Evolutionary conservation across 35 echinoderm and acorn worm genomes (phyloP).

Genomic region (Nesometra sesokonis): DNA sequence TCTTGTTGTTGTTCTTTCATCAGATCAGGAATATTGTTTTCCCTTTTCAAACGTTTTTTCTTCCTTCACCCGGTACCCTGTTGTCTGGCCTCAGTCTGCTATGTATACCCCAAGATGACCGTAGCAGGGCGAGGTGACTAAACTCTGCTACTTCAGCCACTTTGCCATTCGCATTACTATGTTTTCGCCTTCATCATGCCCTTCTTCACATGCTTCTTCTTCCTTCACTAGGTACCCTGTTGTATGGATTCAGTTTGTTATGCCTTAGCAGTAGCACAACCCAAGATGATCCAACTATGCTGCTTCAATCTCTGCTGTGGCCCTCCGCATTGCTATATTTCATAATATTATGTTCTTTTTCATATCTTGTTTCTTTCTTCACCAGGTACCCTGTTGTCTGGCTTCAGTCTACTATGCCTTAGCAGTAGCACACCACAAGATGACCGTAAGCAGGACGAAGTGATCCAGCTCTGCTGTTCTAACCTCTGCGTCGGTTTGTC

Average conservation of each 20-base stretch:
- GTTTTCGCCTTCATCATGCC: no score
- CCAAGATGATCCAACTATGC: constrained; percentile 25
- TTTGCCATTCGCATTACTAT: no score
- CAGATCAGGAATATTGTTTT: no score
- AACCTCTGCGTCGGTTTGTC: constrained; percentile 79
- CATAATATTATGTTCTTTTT: neutral
- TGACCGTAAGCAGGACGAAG: constrained; percentile 55
- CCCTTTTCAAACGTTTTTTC: neutral
- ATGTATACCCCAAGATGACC: constrained; percentile 25
- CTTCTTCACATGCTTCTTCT: no score
- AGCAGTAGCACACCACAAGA: constrained; percentile 10
- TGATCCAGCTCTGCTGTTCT: constrained; percentile 48
- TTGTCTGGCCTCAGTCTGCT: constrained; percentile 78
- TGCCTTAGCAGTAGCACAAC: neutral
- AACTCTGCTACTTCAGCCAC: no score
- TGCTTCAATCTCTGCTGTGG: constrained; percentile 78
- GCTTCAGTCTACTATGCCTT: constrained; percentile 77
- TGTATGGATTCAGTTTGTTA: neutral
- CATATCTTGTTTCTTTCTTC: neutral
- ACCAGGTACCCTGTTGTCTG: constrained; percentile 83
- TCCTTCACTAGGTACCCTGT: neutral
- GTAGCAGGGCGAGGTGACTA: constrained; percentile 57
- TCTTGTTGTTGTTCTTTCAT: constrained; percentile 38
- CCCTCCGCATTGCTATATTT: neutral
- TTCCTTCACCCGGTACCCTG: constrained; percentile 54